A percentile compares a stretch with the other conserved stretches of the same genome.
Evolutionary conservation across 2,797 vertebrate genomes (phyloP).

Genomic region (Netta rufina): DNA sequence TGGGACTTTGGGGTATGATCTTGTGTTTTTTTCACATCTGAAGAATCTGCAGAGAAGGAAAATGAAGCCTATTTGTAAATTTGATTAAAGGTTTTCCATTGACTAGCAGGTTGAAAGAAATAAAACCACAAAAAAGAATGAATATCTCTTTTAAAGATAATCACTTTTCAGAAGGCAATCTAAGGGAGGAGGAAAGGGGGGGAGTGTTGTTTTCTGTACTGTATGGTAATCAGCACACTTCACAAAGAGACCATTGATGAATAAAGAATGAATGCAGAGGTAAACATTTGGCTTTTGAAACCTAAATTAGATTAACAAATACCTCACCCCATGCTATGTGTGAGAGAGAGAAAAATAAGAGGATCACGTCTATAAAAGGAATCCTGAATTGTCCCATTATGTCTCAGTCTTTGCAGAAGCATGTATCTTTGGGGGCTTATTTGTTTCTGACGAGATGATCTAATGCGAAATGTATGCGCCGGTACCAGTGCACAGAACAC

Average conservation of each 20-base stretch:
- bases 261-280: constrained; percentile 55
- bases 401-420: constrained; percentile 51
- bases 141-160: constrained; percentile 70
- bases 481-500: constrained; percentile 37
- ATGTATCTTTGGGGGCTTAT: constrained; percentile 53
- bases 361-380: constrained; percentile 42
- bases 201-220: constrained; percentile 75
- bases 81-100: constrained; percentile 62
- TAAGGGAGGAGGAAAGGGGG: constrained; percentile 40
- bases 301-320: constrained; percentile 78
- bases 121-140: constrained; percentile 71
- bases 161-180: constrained; percentile 54
- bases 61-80: constrained; percentile 60
- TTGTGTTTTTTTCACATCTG: constrained; percentile 86
- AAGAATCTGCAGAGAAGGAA: constrained; percentile 72
- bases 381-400: constrained; percentile 51
- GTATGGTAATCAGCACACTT: constrained; percentile 71
- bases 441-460: constrained; percentile 46
- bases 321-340: constrained; percentile 51
- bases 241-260: constrained; percentile 76
- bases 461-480: constrained; percentile 45
- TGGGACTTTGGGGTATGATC: constrained; percentile 82
- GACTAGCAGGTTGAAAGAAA: constrained; percentile 61
- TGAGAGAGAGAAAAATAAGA: constrained; percentile 35
- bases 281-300: constrained; percentile 70